These are phyloP conservation scores for Cerastis rubricosa DNA, from an alignment of 2,888 invertebrate species.

Conservation along the genomic window DNA sequence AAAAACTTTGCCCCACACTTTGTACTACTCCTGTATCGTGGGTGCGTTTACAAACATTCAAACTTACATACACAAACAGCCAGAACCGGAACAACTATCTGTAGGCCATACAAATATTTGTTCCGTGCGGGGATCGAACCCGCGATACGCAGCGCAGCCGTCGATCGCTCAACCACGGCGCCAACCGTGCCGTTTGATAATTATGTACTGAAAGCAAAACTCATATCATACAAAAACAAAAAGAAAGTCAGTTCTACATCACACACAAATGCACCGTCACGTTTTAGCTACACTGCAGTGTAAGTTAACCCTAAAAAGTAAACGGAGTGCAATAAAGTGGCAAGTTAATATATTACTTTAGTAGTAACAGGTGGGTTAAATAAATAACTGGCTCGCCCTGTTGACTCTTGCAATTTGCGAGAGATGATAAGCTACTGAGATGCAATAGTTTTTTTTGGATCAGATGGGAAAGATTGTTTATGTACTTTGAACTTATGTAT, in stretches of 20 bases:
- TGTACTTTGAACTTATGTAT: background rate
- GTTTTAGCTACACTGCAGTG: background rate
- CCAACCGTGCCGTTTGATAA: too few relatives aligned
- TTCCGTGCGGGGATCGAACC: too few relatives aligned
- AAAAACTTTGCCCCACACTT: too few relatives aligned
- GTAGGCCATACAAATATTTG: too few relatives aligned
- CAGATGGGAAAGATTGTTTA: background rate
- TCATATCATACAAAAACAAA: background rate
- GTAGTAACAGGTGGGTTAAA: constrained; percentile 56
- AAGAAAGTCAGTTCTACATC: background rate
- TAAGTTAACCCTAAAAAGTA: constrained; percentile 32
- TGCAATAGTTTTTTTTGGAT: constrained; percentile 32
- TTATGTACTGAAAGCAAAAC: background rate
- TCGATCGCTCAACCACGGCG: too few relatives aligned
- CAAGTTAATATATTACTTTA: constrained; percentile 46
- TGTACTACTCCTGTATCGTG: too few relatives aligned
- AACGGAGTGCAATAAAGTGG: constrained; percentile 37
- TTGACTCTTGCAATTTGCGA: constrained; percentile 57
- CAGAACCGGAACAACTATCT: too few relatives aligned
- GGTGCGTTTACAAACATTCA: too few relatives aligned
- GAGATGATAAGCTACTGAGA: constrained; percentile 29
- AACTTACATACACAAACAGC: too few relatives aligned
- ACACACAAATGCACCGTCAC: constrained; percentile 23
- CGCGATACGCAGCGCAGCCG: too few relatives aligned
- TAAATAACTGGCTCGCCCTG: constrained; percentile 54